Evolutionary conservation across 2,113 vertebrate species (phyloP).

Genomic region (Rhinoderma darwinii): DNA sequence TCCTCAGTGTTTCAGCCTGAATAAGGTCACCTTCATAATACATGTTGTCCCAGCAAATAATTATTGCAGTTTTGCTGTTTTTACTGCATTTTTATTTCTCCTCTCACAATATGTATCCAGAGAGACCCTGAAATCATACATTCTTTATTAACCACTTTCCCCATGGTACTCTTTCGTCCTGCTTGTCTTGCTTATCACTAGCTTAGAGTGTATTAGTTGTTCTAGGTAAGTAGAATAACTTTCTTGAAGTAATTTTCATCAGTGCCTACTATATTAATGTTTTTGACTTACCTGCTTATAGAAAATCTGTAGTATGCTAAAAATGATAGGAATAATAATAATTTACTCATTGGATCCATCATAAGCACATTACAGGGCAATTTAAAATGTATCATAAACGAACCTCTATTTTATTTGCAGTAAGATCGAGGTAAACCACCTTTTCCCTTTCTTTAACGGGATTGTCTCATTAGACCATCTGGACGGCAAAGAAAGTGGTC

Average conservation of each 20-base stretch:
- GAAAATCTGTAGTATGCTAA: no score
- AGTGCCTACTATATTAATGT: not conserved
- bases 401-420: no score
- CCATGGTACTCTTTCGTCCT: slow-evolving; percentile 34
- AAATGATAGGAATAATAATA: no score
- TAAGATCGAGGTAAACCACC: no score
- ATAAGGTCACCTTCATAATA: slow-evolving; percentile 59
- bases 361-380: no score
- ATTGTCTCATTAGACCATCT: no score
- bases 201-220: slow-evolving; percentile 44
- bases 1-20: slow-evolving; percentile 51
- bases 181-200: slow-evolving; percentile 48
- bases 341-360: no score
- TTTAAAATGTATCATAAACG: no score
- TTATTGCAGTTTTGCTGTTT: slow-evolving; percentile 58
- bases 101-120: slow-evolving; percentile 52
- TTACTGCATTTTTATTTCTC: slow-evolving; percentile 57
- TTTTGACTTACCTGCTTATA: no score
- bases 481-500: no score
- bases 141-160: slow-evolving; percentile 56
- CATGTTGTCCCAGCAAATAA: slow-evolving; percentile 60
- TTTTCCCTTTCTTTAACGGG: no score
- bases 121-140: slow-evolving; percentile 57
- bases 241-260: slow-evolving; percentile 22
- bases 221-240: slow-evolving; percentile 33